phyloP scores from a whole-genome alignment of 2,888 invertebrate genomes.

The Thereva unica region DNA sequence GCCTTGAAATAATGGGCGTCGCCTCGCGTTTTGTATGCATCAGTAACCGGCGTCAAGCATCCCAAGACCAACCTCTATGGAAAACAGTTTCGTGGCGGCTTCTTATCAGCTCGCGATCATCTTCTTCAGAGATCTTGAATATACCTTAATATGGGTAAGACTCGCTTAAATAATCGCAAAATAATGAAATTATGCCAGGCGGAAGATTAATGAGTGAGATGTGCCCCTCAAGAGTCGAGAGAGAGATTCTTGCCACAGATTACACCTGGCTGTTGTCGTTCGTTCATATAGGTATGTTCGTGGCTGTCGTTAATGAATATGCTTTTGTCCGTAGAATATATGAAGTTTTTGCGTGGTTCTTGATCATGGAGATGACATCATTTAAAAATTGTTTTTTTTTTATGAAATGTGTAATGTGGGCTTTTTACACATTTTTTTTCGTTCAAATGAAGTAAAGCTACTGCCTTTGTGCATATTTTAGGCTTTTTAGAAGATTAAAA shows the following conservation, averaged over 20 bases:
- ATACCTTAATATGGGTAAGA: conserved; percentile 17
- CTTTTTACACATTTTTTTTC: not conserved
- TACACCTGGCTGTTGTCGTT: conserved; percentile 27
- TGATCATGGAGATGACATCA: conserved; percentile 23
- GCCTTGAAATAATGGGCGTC: conserved; percentile 29
- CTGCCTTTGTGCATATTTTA: too few relatives aligned
- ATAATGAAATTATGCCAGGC: conserved; percentile 37
- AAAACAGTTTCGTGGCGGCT: conserved; percentile 17
- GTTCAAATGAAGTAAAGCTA: too few relatives aligned
- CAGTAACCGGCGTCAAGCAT: conserved; percentile 35
- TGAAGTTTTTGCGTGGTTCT: conserved; percentile 29
- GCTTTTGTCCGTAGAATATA: conserved; percentile 29
- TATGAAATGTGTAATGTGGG: conserved; percentile 30
- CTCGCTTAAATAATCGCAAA: conserved; percentile 30
- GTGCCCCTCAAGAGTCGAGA: conserved; percentile 5
- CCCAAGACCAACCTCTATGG: conserved; percentile 28
- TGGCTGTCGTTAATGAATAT: conserved; percentile 29
- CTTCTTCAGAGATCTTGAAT: conserved; percentile 12
- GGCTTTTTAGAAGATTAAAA: too few relatives aligned
- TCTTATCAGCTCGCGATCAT: conserved; percentile 29
- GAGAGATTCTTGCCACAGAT: conserved; percentile 31
- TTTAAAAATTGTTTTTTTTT: conserved; percentile 7
- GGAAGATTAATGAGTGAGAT: conserved; percentile 35
- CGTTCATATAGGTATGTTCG: not conserved
- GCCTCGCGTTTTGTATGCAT: conserved; percentile 30